A percentile compares a stretch with the other conserved stretches of the same genome.
Evolutionary conservation across 2,888 invertebrate species (phyloP).

Genomic region (Heliconius aoede): DNA sequence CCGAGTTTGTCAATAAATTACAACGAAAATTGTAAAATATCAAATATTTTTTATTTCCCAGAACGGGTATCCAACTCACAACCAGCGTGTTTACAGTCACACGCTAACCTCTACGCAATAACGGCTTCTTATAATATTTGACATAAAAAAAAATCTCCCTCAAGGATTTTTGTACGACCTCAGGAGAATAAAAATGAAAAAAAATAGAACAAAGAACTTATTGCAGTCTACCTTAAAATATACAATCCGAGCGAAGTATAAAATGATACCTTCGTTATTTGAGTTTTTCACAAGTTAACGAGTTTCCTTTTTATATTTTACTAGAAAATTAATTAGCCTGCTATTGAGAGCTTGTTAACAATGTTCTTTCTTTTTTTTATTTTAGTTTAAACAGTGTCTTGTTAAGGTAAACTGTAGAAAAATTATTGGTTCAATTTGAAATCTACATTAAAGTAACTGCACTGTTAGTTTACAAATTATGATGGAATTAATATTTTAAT

Average conservation of each 20-base stretch:
- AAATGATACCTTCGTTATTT: constrained; percentile 1
- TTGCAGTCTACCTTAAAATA: not conserved
- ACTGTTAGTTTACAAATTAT: not conserved
- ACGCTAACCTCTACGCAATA: too few relatives aligned
- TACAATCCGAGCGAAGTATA: constrained; percentile 18
- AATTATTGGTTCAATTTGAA: not conserved
- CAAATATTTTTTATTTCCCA: too few relatives aligned
- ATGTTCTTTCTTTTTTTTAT: not conserved
- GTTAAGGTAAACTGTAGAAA: not conserved
- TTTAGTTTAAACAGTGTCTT: constrained; percentile 5
- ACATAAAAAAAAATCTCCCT: not conserved
- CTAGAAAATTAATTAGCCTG: constrained; percentile 28
- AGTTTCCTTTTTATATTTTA: constrained; percentile 15
- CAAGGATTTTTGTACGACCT: not conserved
- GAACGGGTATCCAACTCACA: too few relatives aligned
- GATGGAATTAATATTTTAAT: not conserved
- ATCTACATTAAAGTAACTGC: not conserved
- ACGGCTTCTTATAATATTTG: not conserved
- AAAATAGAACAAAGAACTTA: not conserved
- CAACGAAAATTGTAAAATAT: too few relatives aligned
- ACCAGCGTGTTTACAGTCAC: too few relatives aligned
- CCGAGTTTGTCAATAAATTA: too few relatives aligned
- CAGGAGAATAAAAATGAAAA: not conserved
- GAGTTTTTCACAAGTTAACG: not conserved
- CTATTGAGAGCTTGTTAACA: constrained; percentile 24